Conservation (phyloP, 2,113 vertebrate species). For the Epinephelus moara region DNA sequence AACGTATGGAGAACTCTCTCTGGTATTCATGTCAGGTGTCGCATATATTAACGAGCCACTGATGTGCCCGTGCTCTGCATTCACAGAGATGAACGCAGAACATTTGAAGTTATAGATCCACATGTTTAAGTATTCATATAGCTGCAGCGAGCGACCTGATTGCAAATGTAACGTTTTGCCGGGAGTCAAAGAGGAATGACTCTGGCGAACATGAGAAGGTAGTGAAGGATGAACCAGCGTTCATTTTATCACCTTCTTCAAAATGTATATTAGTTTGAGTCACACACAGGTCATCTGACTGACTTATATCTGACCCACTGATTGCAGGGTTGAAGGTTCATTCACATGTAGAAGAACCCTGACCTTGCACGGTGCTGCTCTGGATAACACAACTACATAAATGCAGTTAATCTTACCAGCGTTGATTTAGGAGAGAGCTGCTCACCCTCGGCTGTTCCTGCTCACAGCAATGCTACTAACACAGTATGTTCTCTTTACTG, state of each 20-base stretch:
- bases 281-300: too few relatives aligned
- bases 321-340: too few relatives aligned
- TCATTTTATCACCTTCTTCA: background rate
- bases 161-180: background rate
- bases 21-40: constrained; percentile 22
- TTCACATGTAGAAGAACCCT: too few relatives aligned
- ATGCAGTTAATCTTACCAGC: too few relatives aligned
- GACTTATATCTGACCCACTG: too few relatives aligned
- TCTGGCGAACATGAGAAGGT: background rate
- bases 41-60: constrained; percentile 6
- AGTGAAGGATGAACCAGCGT: too few relatives aligned
- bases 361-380: too few relatives aligned
- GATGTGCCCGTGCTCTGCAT: background rate
- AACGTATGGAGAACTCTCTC: background rate
- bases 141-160: constrained; percentile 5
- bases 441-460: too few relatives aligned
- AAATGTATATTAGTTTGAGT: background rate
- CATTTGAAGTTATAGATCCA: constrained; percentile 25
- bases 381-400: too few relatives aligned
- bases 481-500: too few relatives aligned
- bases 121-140: constrained; percentile 26
- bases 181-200: background rate
- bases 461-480: too few relatives aligned
- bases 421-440: too few relatives aligned
- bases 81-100: background rate